Percentiles rank a stretch among this genome's conserved stretches.
These are phyloP conservation scores for Nettapus auritus DNA, from an alignment of 2,113 vertebrate species.

Conservation along the genomic window DNA sequence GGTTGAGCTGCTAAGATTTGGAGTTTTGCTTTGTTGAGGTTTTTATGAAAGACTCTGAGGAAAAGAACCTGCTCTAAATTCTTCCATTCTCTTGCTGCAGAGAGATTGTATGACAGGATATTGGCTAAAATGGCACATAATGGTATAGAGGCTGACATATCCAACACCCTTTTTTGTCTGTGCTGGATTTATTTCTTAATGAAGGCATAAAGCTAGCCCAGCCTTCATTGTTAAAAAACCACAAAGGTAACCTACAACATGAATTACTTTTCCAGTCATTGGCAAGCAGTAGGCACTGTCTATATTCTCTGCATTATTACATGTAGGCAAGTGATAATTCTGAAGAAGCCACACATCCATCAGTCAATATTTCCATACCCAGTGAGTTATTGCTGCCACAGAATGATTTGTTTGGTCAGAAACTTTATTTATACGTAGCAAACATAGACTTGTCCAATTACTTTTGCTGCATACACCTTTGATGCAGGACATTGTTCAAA, in stretches of 20 bases:
- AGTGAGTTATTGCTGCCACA: constrained; percentile 1
- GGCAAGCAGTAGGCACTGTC: neutral
- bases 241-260: neutral
- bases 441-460: neutral
- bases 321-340: neutral
- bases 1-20: neutral
- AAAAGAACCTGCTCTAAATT: neutral
- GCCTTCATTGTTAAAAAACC: neutral
- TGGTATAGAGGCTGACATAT: neutral
- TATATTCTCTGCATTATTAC: neutral
- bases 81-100: neutral
- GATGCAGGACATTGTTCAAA: neutral
- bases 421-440: neutral
- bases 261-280: constrained; percentile 1
- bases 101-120: neutral
- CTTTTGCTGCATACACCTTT: neutral
- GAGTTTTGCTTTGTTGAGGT: neutral
- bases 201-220: neutral
- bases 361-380: constrained; percentile 28
- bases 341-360: neutral
- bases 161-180: neutral
- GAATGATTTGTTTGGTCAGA: neutral
- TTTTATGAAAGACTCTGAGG: neutral
- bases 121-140: constrained; percentile 25
- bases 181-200: constrained; percentile 7